Percentiles rank a stretch among this genome's conserved stretches.
phyloP scores from a whole-genome alignment of 2,888 invertebrate species.

The Orthosia gracilis region DNA sequence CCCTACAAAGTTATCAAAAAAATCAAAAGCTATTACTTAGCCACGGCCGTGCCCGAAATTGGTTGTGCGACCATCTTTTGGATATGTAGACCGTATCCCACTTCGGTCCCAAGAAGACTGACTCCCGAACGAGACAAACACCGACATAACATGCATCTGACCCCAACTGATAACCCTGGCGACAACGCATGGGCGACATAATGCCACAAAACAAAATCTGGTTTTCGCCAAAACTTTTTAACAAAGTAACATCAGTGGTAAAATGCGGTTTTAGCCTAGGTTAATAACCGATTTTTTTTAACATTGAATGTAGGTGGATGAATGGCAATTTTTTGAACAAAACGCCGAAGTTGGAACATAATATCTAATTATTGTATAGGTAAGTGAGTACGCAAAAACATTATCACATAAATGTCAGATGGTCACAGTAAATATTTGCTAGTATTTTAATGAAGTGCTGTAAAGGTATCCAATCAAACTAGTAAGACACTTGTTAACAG shows the following conservation, averaged over 20 bases:
- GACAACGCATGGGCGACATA: slow-evolving; percentile 37
- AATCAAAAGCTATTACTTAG: slow-evolving; percentile 88
- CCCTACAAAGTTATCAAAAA: neutral
- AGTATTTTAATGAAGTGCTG: neutral
- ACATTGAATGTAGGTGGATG: neutral
- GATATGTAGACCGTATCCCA: slow-evolving; percentile 72
- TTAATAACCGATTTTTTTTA: slow-evolving; percentile 6
- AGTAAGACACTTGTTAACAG: neutral
- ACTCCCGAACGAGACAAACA: slow-evolving; percentile 41
- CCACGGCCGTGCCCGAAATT: slow-evolving; percentile 93
- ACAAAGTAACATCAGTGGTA: slow-evolving; percentile 16
- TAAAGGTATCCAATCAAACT: neutral
- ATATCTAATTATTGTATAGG: neutral
- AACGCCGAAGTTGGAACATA: neutral
- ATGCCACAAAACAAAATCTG: slow-evolving; percentile 52
- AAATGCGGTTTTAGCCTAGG: neutral
- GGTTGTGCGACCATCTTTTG: slow-evolving; percentile 83
- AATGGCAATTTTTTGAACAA: neutral
- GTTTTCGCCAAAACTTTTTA: slow-evolving; percentile 21
- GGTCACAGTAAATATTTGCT: neutral
- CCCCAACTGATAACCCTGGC: slow-evolving; percentile 80
- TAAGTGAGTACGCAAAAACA: neutral
- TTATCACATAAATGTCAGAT: neutral
- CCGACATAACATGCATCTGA: slow-evolving; percentile 56
- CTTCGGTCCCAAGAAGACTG: slow-evolving; percentile 77